Base-by-base conservation (phyloP, 2,888 invertebrate species). In the Aplocera efformata region DNA sequence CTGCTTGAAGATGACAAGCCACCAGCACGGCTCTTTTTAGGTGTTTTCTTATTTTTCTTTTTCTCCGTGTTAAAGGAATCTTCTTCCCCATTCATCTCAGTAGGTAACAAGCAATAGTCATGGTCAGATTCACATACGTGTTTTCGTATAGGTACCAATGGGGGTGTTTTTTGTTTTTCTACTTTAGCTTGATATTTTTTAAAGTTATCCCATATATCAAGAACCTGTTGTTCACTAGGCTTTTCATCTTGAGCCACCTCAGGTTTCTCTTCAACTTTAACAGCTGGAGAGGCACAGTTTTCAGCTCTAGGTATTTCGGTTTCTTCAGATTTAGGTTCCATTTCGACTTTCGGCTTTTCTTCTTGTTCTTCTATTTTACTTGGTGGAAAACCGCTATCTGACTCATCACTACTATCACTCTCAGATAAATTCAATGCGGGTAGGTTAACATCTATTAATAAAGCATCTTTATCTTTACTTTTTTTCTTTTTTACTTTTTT, bases 391-490 rank as follows among this genome's bases (percentile, higher is more conserved):
- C 78, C 85, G 62, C 70, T 72, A 48, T 88, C 86, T 9, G 88
- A 91, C 49, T 94, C 94, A 43, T 92, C 91, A 56, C 93, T 94
- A 50, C 93, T 94, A 59, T 95, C 96, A 69, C 95, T 95, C 63
- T 96, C 96, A 0, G 95, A 96, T 26, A 96, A 85, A 85, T 96
- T 96, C 26, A 95, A 82, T 1, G 94, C 95, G 1, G 95, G 95
- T 37, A 96, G 81, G 80, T 96, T 88, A 3, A 88, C 88, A 68
- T 88, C 89, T 50, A 89, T 58, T 43, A 89, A 61, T 51, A 89
- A 68, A 32, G 85, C 78, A 65, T 88, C 88, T 56, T 88, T 88
- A 45, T 85, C 82, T 66, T 80, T 85, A 32, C 66, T 50, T 61
- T 85, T 88, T 58, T 88, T 88, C 58, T 85, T 88, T 61, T 81